Evolutionary conservation across 1,140 invertebrate genomes (phyloP).

Genomic region (Mactra quadrangularis): DNA sequence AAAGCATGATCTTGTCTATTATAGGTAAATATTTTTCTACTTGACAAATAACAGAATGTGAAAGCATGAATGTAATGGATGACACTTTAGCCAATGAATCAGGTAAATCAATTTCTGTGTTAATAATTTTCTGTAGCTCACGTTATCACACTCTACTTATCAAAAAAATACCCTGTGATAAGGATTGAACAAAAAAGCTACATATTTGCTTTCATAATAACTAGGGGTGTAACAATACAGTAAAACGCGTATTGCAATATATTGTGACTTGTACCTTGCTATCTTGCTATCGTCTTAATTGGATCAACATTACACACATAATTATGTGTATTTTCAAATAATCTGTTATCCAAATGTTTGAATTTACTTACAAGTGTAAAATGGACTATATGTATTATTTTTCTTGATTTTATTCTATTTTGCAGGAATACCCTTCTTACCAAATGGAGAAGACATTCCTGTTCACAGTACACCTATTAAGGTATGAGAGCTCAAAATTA

Average conservation of each 20-base stretch:
- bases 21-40: background rate
- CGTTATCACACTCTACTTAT: background rate
- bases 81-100: slow-evolving; percentile 50
- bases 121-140: background rate
- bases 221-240: too few species aligned
- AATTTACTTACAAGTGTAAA: background rate
- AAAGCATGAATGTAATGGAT: slow-evolving; percentile 29
- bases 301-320: too few species aligned
- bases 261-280: background rate
- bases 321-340: too few species aligned
- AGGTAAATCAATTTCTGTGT: slow-evolving; percentile 2
- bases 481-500: slow-evolving; percentile 17
- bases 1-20: background rate
- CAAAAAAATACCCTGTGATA: background rate
- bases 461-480: slow-evolving; percentile 66
- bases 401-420: slow-evolving; percentile 2
- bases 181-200: background rate
- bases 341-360: background rate
- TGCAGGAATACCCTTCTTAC: slow-evolving; percentile 37
- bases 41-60: background rate
- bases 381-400: background rate
- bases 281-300: background rate
- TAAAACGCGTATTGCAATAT: too few species aligned
- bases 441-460: slow-evolving; percentile 60
- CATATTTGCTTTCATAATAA: background rate